phyloP scores from a whole-genome alignment of 2,113 vertebrate species.

The Aegithalos caudatus region DNA sequence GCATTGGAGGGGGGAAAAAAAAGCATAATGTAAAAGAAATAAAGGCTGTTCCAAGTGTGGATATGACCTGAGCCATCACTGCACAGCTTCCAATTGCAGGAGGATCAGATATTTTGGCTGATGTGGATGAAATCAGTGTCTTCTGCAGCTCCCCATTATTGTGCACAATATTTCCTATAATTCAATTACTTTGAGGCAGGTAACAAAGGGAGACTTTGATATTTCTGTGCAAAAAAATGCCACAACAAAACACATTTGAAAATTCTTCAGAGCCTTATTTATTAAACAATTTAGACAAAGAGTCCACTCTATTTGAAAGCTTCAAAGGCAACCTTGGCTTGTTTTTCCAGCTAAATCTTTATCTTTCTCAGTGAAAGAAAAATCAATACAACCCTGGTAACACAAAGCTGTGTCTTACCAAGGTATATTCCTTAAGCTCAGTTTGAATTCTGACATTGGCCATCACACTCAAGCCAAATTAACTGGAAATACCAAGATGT shows the following conservation, averaged over 20 bases:
- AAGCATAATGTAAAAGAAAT: neutral
- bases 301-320: neutral
- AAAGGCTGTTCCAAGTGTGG: neutral
- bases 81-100: neutral
- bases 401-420: neutral
- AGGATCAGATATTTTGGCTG: neutral
- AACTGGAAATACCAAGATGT: neutral
- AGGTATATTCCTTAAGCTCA: neutral
- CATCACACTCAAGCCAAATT: neutral
- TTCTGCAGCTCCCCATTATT: neutral
- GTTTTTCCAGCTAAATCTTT: neutral
- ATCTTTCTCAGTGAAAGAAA: neutral
- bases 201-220: neutral
- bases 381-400: neutral
- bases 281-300: neutral
- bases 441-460: neutral
- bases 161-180: neutral
- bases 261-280: neutral
- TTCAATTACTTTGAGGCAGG: neutral
- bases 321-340: neutral
- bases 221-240: neutral
- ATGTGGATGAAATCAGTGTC: neutral
- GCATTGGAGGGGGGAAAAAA: fast-evolving
- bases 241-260: neutral
- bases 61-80: neutral